phyloP scores from a whole-genome alignment of 1,140 invertebrate species.

The Thalassaphorura encarpata region DNA sequence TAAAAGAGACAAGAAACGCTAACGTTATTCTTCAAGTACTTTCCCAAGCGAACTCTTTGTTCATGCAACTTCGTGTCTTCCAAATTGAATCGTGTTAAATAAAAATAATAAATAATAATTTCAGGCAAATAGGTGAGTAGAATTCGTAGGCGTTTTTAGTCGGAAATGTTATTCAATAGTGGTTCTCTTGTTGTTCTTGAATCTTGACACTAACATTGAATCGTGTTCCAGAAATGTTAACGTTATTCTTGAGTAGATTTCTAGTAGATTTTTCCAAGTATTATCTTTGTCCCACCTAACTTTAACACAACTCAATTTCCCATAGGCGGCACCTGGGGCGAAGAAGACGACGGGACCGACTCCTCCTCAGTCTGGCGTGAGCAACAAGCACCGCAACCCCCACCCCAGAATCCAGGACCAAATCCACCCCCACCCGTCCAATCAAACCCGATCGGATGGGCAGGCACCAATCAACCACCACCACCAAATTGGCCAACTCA shows the following conservation, averaged over 20 bases:
- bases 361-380: constrained; percentile 42
- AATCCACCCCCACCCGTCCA: constrained; percentile 12
- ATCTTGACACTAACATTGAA: background rate
- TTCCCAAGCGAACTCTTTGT: too few relatives aligned
- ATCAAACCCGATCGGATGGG: background rate
- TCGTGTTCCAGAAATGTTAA: background rate
- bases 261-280: background rate
- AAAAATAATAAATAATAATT: too few relatives aligned
- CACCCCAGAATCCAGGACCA: background rate
- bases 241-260: too few relatives aligned
- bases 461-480: background rate
- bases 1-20: too few relatives aligned
- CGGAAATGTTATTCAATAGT: too few relatives aligned
- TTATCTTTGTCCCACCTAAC: background rate
- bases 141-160: too few relatives aligned
- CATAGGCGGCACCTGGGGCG: constrained; percentile 75
- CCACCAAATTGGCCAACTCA: background rate
- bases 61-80: too few relatives aligned
- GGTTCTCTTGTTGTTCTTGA: too few relatives aligned
- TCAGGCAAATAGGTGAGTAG: too few relatives aligned
- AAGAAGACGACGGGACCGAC: constrained; percentile 62
- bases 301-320: too few relatives aligned
- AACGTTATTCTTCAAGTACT: too few relatives aligned
- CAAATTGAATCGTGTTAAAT: too few relatives aligned
- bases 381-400: background rate